These are phyloP conservation scores for Elaphurus davidianus DNA, from an alignment of 2,113 vertebrate species.

Conservation along the genomic window DNA sequence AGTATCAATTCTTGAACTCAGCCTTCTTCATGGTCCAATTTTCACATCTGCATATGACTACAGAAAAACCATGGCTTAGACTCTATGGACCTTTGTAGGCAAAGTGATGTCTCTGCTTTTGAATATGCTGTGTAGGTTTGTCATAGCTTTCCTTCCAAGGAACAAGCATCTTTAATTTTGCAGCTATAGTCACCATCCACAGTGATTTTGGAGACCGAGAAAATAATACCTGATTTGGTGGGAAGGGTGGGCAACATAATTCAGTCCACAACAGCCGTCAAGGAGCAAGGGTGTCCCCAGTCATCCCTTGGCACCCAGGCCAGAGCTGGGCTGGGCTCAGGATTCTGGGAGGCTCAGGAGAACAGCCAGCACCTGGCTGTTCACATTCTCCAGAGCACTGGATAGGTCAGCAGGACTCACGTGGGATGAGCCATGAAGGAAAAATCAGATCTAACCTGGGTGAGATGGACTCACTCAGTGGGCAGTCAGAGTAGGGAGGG, in stretches of 20 bases:
- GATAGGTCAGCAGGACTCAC: background rate
- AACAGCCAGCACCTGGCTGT: background rate
- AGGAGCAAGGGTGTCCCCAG: background rate
- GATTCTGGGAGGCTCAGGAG: background rate
- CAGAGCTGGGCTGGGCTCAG: background rate
- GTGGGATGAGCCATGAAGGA: background rate
- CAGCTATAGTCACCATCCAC: background rate
- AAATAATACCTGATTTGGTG: background rate
- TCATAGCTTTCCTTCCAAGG: background rate
- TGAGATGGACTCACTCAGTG: fast-evolving
- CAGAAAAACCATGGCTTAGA: background rate
- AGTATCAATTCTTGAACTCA: background rate
- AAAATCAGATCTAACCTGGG: background rate
- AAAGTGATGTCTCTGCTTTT: background rate
- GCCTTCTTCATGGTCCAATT: background rate
- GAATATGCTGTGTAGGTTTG: background rate
- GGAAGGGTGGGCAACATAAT: too few relatives aligned
- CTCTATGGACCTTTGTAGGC: background rate
- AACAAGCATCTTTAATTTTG: background rate
- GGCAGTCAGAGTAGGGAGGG: background rate
- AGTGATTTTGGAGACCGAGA: background rate
- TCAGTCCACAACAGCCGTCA: background rate
- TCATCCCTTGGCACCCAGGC: background rate
- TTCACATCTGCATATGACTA: background rate
- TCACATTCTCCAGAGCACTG: background rate